Conservation (phyloP, 2,113 vertebrate species). For the rabbit (Oryctolagus cuniculus) region mOryCun1.1 NC_091434.1:117874501-117875000, state of each 20-base stretch:
- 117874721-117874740: slow-evolving; percentile 48
- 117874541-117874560: slow-evolving; percentile 32
- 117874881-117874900: background rate
- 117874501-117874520: slow-evolving; percentile 42
- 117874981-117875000: slow-evolving; percentile 28
- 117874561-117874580: slow-evolving; percentile 25
- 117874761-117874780: slow-evolving; percentile 34
- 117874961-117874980: background rate
- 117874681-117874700: background rate
- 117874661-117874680: slow-evolving; percentile 59
- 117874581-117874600: slow-evolving; percentile 45
- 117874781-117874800: background rate
- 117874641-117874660: background rate
- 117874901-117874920: slow-evolving; percentile 9
- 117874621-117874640: slow-evolving; percentile 26
- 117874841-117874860: slow-evolving; percentile 40
- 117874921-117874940: background rate
- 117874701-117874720: slow-evolving; percentile 35
- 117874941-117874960: background rate
- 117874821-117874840: slow-evolving; percentile 8
- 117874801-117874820: slow-evolving; percentile 25
- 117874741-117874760: slow-evolving; percentile 50
- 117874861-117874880: background rate
- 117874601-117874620: slow-evolving; percentile 56
- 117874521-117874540: slow-evolving; percentile 58